phyloP scores from a whole-genome alignment of 2,888 invertebrate genomes.

The Heliothis peltigera region DNA sequence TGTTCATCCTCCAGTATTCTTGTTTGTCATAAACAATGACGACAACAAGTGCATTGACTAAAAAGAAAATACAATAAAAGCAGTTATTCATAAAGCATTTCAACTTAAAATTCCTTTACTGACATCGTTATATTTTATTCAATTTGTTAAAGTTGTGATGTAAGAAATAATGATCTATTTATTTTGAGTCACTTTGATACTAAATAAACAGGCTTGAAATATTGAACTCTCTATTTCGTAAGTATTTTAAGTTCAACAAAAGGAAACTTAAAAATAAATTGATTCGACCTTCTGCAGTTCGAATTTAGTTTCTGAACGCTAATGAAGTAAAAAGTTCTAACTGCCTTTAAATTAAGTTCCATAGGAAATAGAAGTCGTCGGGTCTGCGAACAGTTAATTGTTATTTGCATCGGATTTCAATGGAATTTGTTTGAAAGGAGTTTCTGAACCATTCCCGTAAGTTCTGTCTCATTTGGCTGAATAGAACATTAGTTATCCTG shows the following conservation, averaged over 20 bases:
- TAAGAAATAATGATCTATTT: not conserved
- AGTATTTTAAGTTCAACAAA: not conserved
- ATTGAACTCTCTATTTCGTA: not conserved
- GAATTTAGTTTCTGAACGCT: constrained; percentile 29
- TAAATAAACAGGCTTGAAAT: not conserved
- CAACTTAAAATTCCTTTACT: not conserved
- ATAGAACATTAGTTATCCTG: constrained; percentile 37
- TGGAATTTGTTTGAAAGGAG: constrained; percentile 26
- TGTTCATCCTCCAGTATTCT: too few species aligned
- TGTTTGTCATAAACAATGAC: too few species aligned
- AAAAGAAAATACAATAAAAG: too few species aligned
- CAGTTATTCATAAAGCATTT: not conserved
- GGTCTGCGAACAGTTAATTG: constrained; percentile 38
- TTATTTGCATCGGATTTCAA: constrained; percentile 52
- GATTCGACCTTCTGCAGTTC: constrained; percentile 20
- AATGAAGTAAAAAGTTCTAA: constrained; percentile 45
- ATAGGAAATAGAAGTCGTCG: constrained; percentile 36
- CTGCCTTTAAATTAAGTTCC: constrained; percentile 47
- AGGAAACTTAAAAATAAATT: constrained; percentile 16
- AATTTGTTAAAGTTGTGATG: not conserved
- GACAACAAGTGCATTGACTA: too few species aligned
- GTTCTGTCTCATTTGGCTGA: constrained; percentile 11
- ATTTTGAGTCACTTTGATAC: not conserved
- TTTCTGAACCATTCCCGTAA: constrained; percentile 18
- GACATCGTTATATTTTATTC: too few species aligned